Evolutionary conservation across 2,888 invertebrate species (phyloP), one percentile per base, ranked within the genome.

Genomic region (Tetranychus piercei): DNA sequence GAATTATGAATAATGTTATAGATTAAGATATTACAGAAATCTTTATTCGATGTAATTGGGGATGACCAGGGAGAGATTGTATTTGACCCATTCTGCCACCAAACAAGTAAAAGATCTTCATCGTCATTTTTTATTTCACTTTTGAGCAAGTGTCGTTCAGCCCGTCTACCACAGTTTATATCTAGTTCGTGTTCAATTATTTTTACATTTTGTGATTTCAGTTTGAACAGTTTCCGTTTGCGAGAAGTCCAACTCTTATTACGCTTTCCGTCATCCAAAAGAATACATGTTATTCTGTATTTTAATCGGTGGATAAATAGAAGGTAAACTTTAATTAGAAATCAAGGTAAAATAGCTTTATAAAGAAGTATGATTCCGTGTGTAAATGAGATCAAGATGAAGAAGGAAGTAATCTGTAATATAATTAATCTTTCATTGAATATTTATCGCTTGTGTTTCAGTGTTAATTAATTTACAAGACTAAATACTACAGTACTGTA

Each of bases 31-130:
- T 94, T 94, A 8, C 93, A 91, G 78, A 91, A 87, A 82, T 94
- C 92, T 81, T 90, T 89, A 79, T 92, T 88, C 80, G 88, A 88
- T 55, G 88, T 86, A 71, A 90, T 86, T 18, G 94, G 94, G 80
- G 90, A 89, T 6, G 75, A 73, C 94, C 94, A 94, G 0, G 94
- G 94, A 80, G 91, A 92, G 0, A 94, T 91, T 81, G 94, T 93
- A 77, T 90, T 90, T 78, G 88, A 87, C 11, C 88, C 87, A 66
- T 88, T 88, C 79, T 90, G 88, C 83, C 92, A 92, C 93, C 94
- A 94, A 70, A 92, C 88, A 43, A 91, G 85, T 71, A 90, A 84
- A 82, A 85, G 73, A 80, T 77, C 75, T 45, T 75, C 76, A 45
- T 44, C 69, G 34, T 72, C 71, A 80, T 86, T 86, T 64, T 84